phyloP scores from a whole-genome alignment of 2,888 invertebrate genomes.

The Stenodema calcarata region DNA sequence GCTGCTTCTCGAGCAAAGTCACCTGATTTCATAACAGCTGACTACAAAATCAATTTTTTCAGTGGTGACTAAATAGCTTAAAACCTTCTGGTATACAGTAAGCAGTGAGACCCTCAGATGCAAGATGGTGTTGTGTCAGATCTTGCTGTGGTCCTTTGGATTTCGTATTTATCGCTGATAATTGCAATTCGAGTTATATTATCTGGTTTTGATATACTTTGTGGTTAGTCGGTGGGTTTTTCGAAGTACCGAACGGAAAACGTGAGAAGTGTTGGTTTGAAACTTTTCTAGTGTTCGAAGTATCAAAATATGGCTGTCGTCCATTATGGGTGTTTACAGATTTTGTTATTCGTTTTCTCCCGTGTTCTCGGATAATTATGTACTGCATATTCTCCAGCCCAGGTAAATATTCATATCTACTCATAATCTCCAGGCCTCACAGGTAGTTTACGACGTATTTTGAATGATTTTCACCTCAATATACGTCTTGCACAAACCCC shows the following conservation, averaged over 20 bases:
- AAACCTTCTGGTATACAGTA: background rate
- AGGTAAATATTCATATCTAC: background rate
- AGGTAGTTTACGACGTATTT: background rate
- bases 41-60: slow-evolving; percentile 4
- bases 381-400: background rate
- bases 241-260: background rate
- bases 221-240: background rate
- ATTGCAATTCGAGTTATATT: background rate
- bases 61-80: background rate
- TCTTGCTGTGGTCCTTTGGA: background rate
- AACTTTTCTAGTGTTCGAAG: background rate
- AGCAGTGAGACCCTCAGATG: background rate
- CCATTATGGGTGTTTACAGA: slow-evolving; percentile 43
- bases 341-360: slow-evolving; percentile 17
- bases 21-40: background rate
- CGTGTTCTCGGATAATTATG: background rate
- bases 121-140: slow-evolving; percentile 9
- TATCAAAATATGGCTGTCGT: slow-evolving; percentile 32
- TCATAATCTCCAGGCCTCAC: background rate
- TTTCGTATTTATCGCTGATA: background rate
- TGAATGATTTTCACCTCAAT: background rate
- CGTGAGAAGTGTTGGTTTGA: background rate
- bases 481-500: background rate
- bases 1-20: background rate
- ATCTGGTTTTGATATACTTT: background rate